Base-by-base conservation (phyloP, 2,888 invertebrate genomes). In the Linnaemya tessellans region DNA sequence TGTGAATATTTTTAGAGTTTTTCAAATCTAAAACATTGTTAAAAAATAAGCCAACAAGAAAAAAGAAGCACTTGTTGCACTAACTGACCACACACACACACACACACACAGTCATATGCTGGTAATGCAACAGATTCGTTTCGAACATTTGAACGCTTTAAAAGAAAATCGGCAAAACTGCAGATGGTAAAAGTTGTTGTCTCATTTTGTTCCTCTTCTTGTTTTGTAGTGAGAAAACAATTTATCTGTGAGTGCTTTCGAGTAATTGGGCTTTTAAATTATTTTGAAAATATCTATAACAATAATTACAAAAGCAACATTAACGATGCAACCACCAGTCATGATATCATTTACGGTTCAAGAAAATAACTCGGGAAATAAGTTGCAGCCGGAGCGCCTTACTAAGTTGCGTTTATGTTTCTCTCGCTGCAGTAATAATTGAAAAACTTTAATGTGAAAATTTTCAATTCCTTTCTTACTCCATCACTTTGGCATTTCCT, bases 61-160 rank as follows among this genome's bases (percentile, higher is more conserved):
- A 15, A 30, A 49, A 73, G 18, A 73, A 73, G 58, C 84, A 85
- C 78, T 82, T 81, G 82, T 82, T 85, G 54, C 79, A 38, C n/a
- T 60, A 46, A 78, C 77, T 68, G 84, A 73, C 81, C 78, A 77
- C 58, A 65, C 46, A 65, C 13, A 73, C 38, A 49, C 15, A 11
- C 9, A 20, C 3, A 30, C 9, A 30, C 30, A 10, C 41, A 54
- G 20, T 43, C 3, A 51, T 1, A 8, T 30, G 9, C 43, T 41
- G 22, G 41, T 67, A 9, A 13, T 25, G 8, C 43, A 49, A n/a
- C 15, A 43, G 46, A 11, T 79, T 58, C 25, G 38, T 49, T 46
- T 10, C 49, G 49, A 49, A 62, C 22, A 38, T 41, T 64, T 20
- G 22, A n/a, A 30, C 15, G 60, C 51, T 51, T 11, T n/a, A 25